Conservation (phyloP, 2,113 vertebrate genomes). For the Cyprinus carpio region DNA sequence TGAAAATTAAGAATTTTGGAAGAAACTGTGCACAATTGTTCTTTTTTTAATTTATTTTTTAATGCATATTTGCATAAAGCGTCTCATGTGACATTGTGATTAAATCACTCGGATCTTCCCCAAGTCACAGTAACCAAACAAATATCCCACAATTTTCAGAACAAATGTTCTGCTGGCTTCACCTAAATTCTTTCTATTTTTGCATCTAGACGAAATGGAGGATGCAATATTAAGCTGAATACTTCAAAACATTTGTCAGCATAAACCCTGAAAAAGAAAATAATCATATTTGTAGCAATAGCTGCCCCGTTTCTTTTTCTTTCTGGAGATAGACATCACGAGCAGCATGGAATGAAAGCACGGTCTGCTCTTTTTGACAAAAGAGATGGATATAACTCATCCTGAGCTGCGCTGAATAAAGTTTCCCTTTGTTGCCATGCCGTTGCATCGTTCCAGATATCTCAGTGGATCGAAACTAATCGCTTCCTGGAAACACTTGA, state of each 20-base stretch:
- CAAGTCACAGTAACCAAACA: neutral
- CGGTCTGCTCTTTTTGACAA: neutral
- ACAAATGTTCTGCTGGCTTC: neutral
- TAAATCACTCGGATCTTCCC: neutral
- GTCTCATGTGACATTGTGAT: neutral
- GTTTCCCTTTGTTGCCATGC: constrained; percentile 26
- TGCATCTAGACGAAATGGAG: neutral
- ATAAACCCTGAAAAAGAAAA: neutral
- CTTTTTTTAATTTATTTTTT: neutral
- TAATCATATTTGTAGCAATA: constrained; percentile 12
- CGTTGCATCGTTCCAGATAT: constrained; percentile 24
- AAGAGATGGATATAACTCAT: constrained; percentile 13
- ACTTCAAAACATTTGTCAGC: constrained; percentile 8
- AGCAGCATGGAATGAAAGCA: neutral
- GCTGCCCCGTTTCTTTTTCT: neutral
- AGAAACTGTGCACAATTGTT: too few relatives aligned
- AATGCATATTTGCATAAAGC: neutral
- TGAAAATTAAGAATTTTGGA: neutral
- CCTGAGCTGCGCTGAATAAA: constrained; percentile 13
- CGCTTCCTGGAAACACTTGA: constrained; percentile 37
- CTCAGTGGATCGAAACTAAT: constrained; percentile 36
- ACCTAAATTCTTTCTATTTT: neutral
- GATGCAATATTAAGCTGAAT: neutral
- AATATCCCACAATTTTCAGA: neutral
- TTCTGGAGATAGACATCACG: constrained; percentile 3